Evolutionary conservation across 2,797 vertebrate species (phyloP).

Genomic region (Gallinago stenura): DNA sequence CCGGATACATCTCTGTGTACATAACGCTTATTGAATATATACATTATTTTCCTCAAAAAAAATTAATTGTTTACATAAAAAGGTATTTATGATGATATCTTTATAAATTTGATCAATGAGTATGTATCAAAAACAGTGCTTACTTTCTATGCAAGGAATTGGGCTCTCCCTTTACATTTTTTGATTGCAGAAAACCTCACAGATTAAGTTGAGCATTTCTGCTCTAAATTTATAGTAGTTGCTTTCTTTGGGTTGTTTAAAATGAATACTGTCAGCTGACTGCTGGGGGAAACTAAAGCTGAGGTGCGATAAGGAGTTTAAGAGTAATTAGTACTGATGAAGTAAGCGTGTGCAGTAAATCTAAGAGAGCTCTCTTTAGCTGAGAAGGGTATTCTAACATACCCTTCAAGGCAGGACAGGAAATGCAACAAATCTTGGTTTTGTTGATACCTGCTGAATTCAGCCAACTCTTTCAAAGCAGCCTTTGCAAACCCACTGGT

Average conservation of each 20-base stretch:
- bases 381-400: neutral
- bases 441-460: neutral
- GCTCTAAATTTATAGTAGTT: neutral
- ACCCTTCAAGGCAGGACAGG: neutral
- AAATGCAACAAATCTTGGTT: neutral
- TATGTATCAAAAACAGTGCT: neutral
- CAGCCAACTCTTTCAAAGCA: neutral
- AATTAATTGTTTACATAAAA: neutral
- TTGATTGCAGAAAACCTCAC: neutral
- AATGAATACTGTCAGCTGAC: neutral
- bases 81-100: neutral
- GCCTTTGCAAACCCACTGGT: neutral
- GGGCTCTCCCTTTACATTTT: neutral
- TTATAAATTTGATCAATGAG: neutral
- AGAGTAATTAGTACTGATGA: neutral
- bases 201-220: neutral
- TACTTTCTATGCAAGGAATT: neutral
- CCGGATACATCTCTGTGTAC: neutral
- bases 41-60: neutral
- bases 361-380: neutral
- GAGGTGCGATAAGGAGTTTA: neutral
- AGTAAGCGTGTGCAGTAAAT: neutral
- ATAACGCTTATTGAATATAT: neutral
- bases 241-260: neutral
- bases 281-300: accelerated